Evolutionary conservation across 2,797 vertebrate genomes (phyloP).

Genomic region (Halcyon badia): DNA sequence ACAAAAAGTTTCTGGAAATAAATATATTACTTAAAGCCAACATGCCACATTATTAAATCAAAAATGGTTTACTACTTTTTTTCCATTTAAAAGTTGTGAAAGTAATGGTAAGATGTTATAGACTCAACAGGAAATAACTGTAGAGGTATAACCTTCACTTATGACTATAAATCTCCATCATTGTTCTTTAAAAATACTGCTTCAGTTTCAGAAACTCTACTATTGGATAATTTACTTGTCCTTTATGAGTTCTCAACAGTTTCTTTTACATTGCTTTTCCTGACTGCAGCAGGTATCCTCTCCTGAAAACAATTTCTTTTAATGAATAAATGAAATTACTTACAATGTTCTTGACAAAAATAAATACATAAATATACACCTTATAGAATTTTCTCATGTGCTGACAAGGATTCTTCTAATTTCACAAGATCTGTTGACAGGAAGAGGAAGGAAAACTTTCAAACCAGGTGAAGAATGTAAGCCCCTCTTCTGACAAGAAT

Average conservation of each 20-base stretch:
- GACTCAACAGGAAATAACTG: background rate
- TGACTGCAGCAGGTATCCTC: background rate
- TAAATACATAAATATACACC: background rate
- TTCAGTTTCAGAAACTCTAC: background rate
- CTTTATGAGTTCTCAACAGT: background rate
- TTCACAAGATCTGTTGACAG: background rate
- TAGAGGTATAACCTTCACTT: background rate
- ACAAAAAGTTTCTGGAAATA: constrained; percentile 1
- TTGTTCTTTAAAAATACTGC: background rate
- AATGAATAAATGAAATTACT: background rate
- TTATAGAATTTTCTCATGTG: background rate
- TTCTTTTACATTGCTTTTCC: background rate
- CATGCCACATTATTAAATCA: background rate
- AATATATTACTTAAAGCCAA: background rate
- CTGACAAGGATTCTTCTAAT: background rate
- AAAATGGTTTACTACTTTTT: background rate
- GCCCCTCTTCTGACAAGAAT: background rate
- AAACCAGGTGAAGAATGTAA: background rate
- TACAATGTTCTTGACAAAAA: background rate
- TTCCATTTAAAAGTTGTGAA: background rate
- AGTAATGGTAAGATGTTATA: background rate
- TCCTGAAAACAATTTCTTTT: background rate
- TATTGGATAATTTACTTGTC: background rate
- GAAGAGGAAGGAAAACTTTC: background rate
- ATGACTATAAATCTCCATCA: background rate